Percentiles rank a stretch among this genome's conserved stretches.
Evolutionary conservation across 2,797 vertebrate genomes (phyloP).

Genomic region (Synaphobranchus kaupii): DNA sequence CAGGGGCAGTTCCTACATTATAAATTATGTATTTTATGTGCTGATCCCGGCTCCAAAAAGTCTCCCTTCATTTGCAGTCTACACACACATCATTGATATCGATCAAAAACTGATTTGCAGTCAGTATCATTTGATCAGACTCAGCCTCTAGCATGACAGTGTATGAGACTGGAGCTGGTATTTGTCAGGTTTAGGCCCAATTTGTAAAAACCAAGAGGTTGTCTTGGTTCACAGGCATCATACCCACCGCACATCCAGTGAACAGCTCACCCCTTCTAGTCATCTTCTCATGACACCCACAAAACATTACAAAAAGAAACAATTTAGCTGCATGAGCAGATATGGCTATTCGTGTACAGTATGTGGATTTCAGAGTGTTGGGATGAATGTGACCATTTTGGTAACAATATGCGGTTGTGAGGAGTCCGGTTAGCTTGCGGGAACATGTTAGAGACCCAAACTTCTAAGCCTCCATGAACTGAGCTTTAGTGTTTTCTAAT

Average conservation of each 20-base stretch:
- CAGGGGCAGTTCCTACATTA: neutral
- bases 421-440: neutral
- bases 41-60: neutral
- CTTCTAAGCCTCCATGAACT: neutral
- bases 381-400: neutral
- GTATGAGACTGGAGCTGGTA: neutral
- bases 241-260: neutral
- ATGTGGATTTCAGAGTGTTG: neutral
- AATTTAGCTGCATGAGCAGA: neutral
- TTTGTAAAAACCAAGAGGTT: neutral
- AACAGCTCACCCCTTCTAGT: neutral
- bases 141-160: conserved; percentile 4
- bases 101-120: neutral
- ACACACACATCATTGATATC: neutral
- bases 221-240: neutral
- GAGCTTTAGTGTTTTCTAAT: neutral
- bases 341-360: neutral
- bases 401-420: too few species aligned
- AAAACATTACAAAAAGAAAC: neutral
- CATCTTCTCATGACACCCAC: neutral
- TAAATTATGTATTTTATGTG: neutral
- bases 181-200: neutral
- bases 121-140: neutral
- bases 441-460: neutral
- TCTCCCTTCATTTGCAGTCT: neutral